These are phyloP conservation scores for Mantis religiosa DNA, from an alignment of 2,888 invertebrate species.

Conservation along the genomic window DNA sequence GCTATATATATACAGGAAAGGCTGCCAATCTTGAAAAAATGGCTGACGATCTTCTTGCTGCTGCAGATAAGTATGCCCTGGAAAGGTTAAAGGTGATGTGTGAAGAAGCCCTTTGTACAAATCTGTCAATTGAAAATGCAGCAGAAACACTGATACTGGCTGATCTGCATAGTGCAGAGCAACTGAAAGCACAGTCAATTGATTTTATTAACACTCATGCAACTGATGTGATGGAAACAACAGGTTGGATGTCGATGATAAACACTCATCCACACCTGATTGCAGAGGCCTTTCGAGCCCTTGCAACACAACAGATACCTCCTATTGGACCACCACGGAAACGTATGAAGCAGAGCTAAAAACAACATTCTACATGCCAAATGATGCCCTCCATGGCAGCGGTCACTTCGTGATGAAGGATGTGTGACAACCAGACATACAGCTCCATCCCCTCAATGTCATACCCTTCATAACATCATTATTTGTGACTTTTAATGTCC, in stretches of 20 bases:
- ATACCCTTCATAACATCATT: neutral
- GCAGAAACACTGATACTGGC: slow-evolving; percentile 96
- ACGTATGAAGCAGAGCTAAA: slow-evolving; percentile 80
- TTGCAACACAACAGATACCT: slow-evolving; percentile 98
- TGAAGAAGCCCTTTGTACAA: slow-evolving; percentile 93
- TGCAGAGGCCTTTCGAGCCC: slow-evolving; percentile 96
- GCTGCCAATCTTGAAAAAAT: slow-evolving; percentile 94
- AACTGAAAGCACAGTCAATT: slow-evolving; percentile 97
- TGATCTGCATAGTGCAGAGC: slow-evolving; percentile 96
- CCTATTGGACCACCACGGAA: slow-evolving; percentile 97
- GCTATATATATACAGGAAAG: slow-evolving; percentile 97
- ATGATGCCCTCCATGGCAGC: slow-evolving; percentile 6
- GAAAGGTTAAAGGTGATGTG: slow-evolving; percentile 99
- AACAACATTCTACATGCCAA: slow-evolving; percentile 35
- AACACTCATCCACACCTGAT: slow-evolving; percentile 96
- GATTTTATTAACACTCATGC: slow-evolving; percentile 99
- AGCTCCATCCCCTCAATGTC: neutral
- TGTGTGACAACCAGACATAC: neutral
- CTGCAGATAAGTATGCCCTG: slow-evolving; percentile 97
- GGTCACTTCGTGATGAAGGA: slow-evolving; percentile 11
- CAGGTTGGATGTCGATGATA: slow-evolving; percentile 97
- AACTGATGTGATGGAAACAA: slow-evolving; percentile 97
- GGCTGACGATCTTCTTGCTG: slow-evolving; percentile 96
- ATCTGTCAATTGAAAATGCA: slow-evolving; percentile 92
- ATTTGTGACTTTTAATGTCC: neutral